Evolutionary conservation across 2,113 vertebrate genomes (phyloP), one percentile per base, ranked within the genome.

Genomic region (Silurus meridionalis): DNA sequence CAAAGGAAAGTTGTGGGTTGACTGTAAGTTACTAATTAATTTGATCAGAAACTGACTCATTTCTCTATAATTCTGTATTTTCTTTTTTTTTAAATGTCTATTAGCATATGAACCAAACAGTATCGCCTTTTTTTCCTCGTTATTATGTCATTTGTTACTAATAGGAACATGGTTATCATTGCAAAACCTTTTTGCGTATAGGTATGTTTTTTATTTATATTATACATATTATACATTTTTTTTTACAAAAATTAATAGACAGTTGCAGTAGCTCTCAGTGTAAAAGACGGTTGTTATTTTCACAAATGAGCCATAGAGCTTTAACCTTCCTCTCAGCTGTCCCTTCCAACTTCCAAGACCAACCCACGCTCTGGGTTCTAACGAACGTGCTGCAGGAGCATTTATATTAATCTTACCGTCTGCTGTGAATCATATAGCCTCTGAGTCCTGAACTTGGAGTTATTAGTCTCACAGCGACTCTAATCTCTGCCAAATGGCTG

Each of bases 401-500:
- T 85, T 75, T 75, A 85, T 80, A 80, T 79, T 80, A 85, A 85
- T 79, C 84, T 85, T 80, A 67, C 53, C 6, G 57, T 66, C 74
- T 79, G 48, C 60, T 85, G 83, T 61, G 57, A 74, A 82, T 77
- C 69, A 61, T 77, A 75, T n/a, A 83, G 60, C 80, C 86, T 83
- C 86, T 15, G 60, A 83, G 80, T 83, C 28, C 80, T 66, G 71
- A 83, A 55, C 60, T 67, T 66, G 19, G 60, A 67, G 61, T 87
- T 78, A 87, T 87, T 87, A 67, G 69, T 66, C 86, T 87, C 86
- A 14, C 37, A 82, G 52, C 74, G 71, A 82, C 64, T 81, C 82
- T 86, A 83, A 86, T 63, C 80, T 82, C 69, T 77, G 85, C 81
- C 86, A 83, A 87, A 87, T 78, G 61, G 28, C 80, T 83, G 80